Conservation (phyloP, 2,888 invertebrate species). For the Camptogramma bilineatum region DNA sequence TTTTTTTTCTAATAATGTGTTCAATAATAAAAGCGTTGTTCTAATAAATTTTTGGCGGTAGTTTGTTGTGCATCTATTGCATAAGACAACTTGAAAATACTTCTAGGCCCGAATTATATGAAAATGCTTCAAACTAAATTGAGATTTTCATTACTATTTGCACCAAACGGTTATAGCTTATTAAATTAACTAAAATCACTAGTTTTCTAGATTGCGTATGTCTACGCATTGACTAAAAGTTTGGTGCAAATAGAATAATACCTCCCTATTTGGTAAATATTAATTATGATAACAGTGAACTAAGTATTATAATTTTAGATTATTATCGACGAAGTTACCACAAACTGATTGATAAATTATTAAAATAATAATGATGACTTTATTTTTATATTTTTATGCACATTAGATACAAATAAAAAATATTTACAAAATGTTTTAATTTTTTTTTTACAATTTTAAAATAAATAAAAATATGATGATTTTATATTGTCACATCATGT, state of each 20-base stretch:
- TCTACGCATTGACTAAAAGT: constrained; percentile 1
- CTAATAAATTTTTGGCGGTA: background rate
- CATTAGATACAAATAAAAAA: constrained; percentile 14
- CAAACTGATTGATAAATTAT: background rate
- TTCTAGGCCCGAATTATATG: background rate
- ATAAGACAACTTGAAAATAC: background rate
- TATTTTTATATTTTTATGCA: constrained; percentile 4
- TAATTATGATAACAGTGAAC: background rate
- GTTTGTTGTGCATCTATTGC: background rate
- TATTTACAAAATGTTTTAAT: constrained; percentile 28
- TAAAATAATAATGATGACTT: background rate
- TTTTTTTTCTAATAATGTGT: background rate
- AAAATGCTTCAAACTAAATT: background rate
- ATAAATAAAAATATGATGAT: constrained; percentile 14
- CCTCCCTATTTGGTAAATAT: background rate
- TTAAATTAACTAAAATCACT: background rate
- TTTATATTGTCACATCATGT: constrained; percentile 14
- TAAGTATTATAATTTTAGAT: background rate
- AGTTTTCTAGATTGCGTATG: background rate
- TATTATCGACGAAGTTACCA: background rate
- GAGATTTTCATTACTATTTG: background rate
- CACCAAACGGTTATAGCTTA: background rate
- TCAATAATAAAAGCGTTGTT: background rate
- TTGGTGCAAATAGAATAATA: background rate
- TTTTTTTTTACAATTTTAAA: no score